Base-by-base conservation (phyloP, 2,888 invertebrate species). In the Glaucopsyche alexis region DNA sequence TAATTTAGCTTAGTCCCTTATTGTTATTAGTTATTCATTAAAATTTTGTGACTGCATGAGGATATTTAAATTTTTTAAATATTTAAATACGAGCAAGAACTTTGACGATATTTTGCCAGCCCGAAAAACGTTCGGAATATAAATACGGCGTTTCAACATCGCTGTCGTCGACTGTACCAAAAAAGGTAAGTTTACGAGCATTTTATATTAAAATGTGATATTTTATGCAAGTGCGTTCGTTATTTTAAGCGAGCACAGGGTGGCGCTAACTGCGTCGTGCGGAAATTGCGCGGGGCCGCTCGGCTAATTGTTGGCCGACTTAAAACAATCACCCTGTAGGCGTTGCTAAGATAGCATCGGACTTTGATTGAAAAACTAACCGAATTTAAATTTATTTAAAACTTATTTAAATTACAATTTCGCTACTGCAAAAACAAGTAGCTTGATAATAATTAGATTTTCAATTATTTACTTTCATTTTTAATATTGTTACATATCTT, bases 221-320 rank as follows among this genome's bases (percentile, higher is more conserved):
- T 38, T 74, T 73, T 74, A 76, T 76, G 74, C 75, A 81, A 80
- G 78, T 82, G 79, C 78, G 79, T 81, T 81, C 80, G 82, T 83
- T 83, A 83, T 84, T 84, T 81, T 83, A 82, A 83, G 80, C 82
- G 81, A 79, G 81, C 83, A 83, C 89, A 86, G 88, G 29, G 87
- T 88, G 87, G 80, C 78, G 83, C 79, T 86, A 86, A 88, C 84
- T 83, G 82, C 80, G 74, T 76, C 82, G 79, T 85, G 85, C 87
- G 88, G 88, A 88, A 86, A 89, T 89, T 89, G 85, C 85, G 83
- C 80, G 80, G 80, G 79, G 75, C 80, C 82, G 80, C 82, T 81
- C 81, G 81, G 83, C 84, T 87, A 87, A 87, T 87, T 86, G 84
- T 84, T 81, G 80, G 82, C 80, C 81, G 81, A 83, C 83, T 85